Evolutionary conservation across 2,888 invertebrate species (phyloP), one percentile per base, ranked within the genome.

Genomic region (Aquatica leii): DNA sequence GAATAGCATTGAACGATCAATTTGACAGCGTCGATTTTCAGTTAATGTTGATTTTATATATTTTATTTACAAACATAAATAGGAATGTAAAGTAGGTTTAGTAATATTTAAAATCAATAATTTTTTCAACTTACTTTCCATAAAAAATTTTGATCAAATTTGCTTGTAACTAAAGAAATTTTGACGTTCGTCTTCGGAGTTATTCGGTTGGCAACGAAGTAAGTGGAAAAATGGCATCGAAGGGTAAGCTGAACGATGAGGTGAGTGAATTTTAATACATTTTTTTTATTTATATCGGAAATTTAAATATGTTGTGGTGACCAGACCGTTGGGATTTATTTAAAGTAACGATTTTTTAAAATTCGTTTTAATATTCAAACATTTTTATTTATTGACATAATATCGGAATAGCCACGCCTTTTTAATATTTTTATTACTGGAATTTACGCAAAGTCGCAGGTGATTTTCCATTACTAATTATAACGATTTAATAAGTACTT

Each of bases 241-340:
- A 79, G 72, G 76, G 77, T 67, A 77, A 76, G 71, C 73, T 80
- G 67, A 78, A 77, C 71, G 80, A 80, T 61, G 80, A 80, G 80
- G 80, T 80, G 71, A 79, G 80, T 77, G 41, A 49, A 48, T 60
- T 61, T 67, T 62, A 43, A 41, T 54, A 12, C 55, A 54, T 34
- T 41, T 18, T 55, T 41, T 55, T 12, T 31, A 59, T 63, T 59
- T 24, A 35, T 18, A 4, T 17, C 5, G 6, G 2, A 58, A 17
- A 37, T 49, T 17, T 12, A 11, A 14, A 20, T 58, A 2, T 4
- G 6, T 17, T 37, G 52, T 34, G 11, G 18, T 52, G 35, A 6
- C 31, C 50, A 34, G 50, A 52, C 34, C 14, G 35, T 34, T 18
- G 14, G 8, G 6, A 24, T 24, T 24, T 31, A n/a, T 31, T 34